Percentiles rank a stretch among this genome's conserved stretches.
Conservation (phyloP, 2,797 vertebrate genomes). For the Hapalemur alaotrensis region DNA sequence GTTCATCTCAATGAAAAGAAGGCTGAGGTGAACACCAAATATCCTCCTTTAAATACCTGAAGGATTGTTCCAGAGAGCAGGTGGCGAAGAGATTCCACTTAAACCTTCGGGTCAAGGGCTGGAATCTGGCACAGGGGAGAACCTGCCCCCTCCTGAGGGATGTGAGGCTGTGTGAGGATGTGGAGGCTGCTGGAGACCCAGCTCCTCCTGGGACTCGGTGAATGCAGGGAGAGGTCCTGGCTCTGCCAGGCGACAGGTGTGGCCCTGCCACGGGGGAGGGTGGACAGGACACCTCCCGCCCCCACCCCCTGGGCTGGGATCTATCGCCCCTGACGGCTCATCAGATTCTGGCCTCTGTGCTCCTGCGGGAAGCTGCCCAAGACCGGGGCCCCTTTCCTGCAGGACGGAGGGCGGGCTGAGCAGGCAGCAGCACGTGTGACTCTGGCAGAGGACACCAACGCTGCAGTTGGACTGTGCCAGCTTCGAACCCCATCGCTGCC, state of each 20-base stretch:
- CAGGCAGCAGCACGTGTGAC: no score
- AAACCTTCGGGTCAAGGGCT: neutral
- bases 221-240: neutral
- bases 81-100: neutral
- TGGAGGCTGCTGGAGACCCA: neutral
- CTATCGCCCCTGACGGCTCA: neutral
- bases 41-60: neutral
- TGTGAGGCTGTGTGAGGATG: accelerated
- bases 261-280: neutral
- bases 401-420: no score
- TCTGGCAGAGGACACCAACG: neutral
- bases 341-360: neutral
- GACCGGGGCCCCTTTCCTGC: accelerated
- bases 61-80: neutral
- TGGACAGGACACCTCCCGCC: no score
- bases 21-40: neutral
- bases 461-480: accelerated
- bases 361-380: neutral
- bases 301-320: accelerated
- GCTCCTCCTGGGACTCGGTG: neutral
- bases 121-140: neutral
- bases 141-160: neutral
- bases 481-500: neutral
- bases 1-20: accelerated
- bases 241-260: neutral